Evolutionary conservation across 1,140 invertebrate genomes (phyloP), one percentile per base, ranked within the genome.

Genomic region (Zaprionus taronus): DNA sequence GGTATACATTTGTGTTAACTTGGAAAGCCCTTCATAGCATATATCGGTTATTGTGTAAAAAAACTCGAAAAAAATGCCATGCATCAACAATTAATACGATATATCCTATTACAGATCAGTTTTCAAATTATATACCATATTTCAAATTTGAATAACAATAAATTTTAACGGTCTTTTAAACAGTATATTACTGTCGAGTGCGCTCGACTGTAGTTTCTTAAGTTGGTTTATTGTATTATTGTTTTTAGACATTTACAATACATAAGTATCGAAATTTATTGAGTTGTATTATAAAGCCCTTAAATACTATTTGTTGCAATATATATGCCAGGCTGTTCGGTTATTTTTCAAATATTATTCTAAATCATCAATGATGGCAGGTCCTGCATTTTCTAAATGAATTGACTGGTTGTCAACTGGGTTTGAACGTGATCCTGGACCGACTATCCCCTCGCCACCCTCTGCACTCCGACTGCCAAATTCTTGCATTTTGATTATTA

Each of bases 401-500:
- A 76, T 79, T 57, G 80, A 44, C 20, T 74, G 55, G 24, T 74
- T 85, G 1, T 86, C 87, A 62, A 44, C 64, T 51, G 71, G 79
- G 38, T 64, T 71, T 7, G 71, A 70, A n/a, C 79, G 65, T 53
- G 68, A 41, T 65, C 51, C 62, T 41, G 75, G 56, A 60, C 79
- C 77, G 49, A 55, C 70, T 47, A 79, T 75, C 28, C 75, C 77
- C 26, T 93, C 91, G 47, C 70, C 80, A 2, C 72, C 68, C 64
- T 90, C 91, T 24, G 84, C 64, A 49, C 79, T 78, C 53, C 91
- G 79, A 65, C 81, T 93, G 12, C 92, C 92, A n/a, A 91, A 92
- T 72, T 94, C 93, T 68, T 98, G 97, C 79, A 99, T 94, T 93
- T 96, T 95, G 89, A 98, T 95, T 58, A 99, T 93, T 12, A 99